These are phyloP conservation scores for Nyctalus aviator DNA, from an alignment of 2,797 vertebrate species.

Conservation along the genomic window DNA sequence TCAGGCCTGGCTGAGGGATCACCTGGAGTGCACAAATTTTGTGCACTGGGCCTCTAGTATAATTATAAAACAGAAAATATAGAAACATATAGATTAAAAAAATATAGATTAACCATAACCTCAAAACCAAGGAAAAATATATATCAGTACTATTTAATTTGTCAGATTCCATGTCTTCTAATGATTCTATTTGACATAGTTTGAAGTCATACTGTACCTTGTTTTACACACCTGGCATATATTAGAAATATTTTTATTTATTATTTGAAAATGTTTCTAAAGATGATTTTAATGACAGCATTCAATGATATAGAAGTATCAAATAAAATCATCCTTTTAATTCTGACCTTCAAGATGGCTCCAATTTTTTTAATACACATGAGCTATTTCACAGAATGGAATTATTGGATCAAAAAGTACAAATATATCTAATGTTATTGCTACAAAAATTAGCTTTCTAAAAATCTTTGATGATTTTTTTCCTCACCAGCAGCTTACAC, in stretches of 20 bases:
- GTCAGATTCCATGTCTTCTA: not conserved
- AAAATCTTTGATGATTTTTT: not conserved
- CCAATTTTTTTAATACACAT: not conserved
- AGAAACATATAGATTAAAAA: not conserved
- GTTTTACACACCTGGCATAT: not conserved
- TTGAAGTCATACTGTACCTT: not conserved
- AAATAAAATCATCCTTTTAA: not conserved
- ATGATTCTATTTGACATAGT: not conserved
- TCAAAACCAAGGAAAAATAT: not conserved
- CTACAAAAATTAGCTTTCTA: slow-evolving; percentile 8
- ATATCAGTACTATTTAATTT: not conserved
- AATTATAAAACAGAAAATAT: slow-evolving; percentile 5
- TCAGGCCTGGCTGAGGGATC: no score
- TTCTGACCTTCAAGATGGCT: not conserved
- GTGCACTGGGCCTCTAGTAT: not conserved
- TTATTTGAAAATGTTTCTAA: not conserved
- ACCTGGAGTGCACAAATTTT: no score
- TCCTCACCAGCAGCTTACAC: not conserved
- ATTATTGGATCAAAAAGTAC: not conserved
- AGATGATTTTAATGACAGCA: not conserved
- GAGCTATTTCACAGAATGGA: not conserved
- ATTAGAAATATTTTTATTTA: not conserved
- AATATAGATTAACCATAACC: not conserved
- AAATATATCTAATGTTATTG: not conserved
- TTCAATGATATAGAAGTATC: not conserved